These are phyloP conservation scores for Hoplodrina blanda DNA, from an alignment of 2,888 invertebrate genomes.

Conservation along the genomic window DNA sequence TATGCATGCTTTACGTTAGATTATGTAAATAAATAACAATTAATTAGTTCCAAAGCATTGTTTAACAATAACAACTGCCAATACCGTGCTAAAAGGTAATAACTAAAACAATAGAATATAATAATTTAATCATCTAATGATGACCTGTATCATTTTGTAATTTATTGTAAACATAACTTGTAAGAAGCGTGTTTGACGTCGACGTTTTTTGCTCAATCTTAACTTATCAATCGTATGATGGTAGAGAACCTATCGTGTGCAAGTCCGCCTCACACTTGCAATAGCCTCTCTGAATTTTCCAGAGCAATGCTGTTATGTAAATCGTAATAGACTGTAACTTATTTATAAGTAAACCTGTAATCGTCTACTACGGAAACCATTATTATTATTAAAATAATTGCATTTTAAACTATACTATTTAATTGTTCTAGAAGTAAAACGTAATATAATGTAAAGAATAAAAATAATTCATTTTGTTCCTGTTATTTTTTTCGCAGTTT, in stretches of 20 bases:
- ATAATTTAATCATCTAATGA: constrained; percentile 42
- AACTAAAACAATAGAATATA: constrained; percentile 27
- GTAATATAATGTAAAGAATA: background rate
- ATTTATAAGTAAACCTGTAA: background rate
- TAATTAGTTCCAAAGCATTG: constrained; percentile 12
- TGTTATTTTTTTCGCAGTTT: constrained; percentile 18
- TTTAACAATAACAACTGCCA: constrained; percentile 6
- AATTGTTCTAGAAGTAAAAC: constrained; percentile 16
- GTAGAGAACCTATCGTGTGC: too few species aligned
- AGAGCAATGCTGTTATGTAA: background rate
- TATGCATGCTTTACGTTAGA: too few species aligned
- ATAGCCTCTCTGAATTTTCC: background rate
- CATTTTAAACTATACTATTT: background rate
- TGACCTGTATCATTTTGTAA: constrained; percentile 1
- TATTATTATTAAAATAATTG: background rate
- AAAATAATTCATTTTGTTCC: constrained; percentile 17
- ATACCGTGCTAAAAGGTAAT: constrained; percentile 10
- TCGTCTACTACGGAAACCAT: background rate
- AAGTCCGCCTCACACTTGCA: too few species aligned
- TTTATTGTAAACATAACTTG: constrained; percentile 7
- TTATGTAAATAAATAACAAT: background rate
- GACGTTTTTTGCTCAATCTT: too few species aligned
- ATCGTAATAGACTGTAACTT: background rate
- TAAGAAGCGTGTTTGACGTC: background rate
- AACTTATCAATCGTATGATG: too few species aligned